Base-by-base conservation (phyloP, 92 coral and sea anemone genomes). In the Siderastrea radians region DNA sequence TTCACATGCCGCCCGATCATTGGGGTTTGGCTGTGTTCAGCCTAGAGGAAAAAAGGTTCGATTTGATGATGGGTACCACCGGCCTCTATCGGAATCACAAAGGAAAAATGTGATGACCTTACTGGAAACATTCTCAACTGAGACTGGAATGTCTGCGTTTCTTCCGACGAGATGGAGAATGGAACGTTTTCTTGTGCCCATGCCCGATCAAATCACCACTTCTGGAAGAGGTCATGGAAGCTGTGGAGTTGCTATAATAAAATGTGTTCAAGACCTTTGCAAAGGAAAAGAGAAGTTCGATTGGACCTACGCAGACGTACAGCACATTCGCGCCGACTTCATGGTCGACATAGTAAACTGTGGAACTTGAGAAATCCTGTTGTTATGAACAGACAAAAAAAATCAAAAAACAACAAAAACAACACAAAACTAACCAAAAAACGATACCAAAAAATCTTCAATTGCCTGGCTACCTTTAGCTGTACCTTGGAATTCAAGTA, bases 21-120 rank as follows among this genome's bases (percentile, higher is more conserved):
- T 89, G 88, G 92, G 92, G 92, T 14, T 70, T 83, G 81, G 79
- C 84, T 12, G 85, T 89, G 46, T 82, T 89, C n/a, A 16, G 77
- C 79, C 16, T 83, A 44, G 70, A 83, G 7, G 79, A 83, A 76
- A 74, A 26, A 83, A 62, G 61, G 68, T 77, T 15, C 68, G 84
- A 7, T 89, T 75, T 70, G 92, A 89, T 47, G 88, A 89, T 70
- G 92, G 88, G 58, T 78, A 75, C 68, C 92, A 89, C 74, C 19
- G 51, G 7, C 85, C 78, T 12, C 26, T 78, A 15, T 63, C 88
- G 10, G 74, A 54, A 38, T 52, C 44, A 49, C 50, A 70, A 43
- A 77, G 11, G 49, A 54, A 77, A 43, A 51, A 58, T 19, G 55
- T 52, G 67, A 16, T 53, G n/a, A 5, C 65, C 3, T 83, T 62